Evolutionary conservation across 2,888 invertebrate species (phyloP), one percentile per base, ranked within the genome.

Genomic region (Trypoxylon attenuatum): DNA sequence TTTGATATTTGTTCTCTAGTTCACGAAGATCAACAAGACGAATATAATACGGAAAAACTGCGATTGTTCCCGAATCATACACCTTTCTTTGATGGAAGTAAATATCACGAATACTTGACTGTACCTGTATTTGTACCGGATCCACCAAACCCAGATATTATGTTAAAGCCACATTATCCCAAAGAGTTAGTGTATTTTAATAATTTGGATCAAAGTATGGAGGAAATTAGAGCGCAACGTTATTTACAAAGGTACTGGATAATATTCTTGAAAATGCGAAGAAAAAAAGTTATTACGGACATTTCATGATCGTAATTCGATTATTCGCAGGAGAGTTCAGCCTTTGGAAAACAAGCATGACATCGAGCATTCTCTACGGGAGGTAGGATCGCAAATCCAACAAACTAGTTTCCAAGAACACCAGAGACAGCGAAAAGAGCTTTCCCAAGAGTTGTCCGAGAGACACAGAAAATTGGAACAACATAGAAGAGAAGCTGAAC

Each of bases 191-290:
- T 92, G 13, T 92, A 92, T 80, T 84, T 85, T 60, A 90, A 90
- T 76, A 90, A 91, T 69, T 89, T 89, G 70, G 95, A 95, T 88
- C 92, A 90, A 86, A 93, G 93, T 83, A 91, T 94, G 88, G 95
- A 95, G 88, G 94, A 95, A 88, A 89, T 95, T 71, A 89, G 91
- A 79, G 91, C 92, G 62, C 88, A 89, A 75, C 89, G 89, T 82
- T 92, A 91, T 83, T 87, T 85, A 83, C 67, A 78, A 61, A 80
- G 77, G 84, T 83, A 29, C 4, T 29, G 13, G 13, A 29, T n/a
- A 1, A 29, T 29, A 8, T 29, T 29, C 10, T 2, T 8, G 10
- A 29, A 29, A 10, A 5, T 8, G 13, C 25, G 33, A 33, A 33
- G n/a, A 33, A 8, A 1, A 1, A 10, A 33, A 33, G n/a, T n/a